Evolutionary conservation across 2,113 vertebrate genomes (phyloP), one percentile per base, ranked within the genome.

Genomic region (Axis porcinus): DNA sequence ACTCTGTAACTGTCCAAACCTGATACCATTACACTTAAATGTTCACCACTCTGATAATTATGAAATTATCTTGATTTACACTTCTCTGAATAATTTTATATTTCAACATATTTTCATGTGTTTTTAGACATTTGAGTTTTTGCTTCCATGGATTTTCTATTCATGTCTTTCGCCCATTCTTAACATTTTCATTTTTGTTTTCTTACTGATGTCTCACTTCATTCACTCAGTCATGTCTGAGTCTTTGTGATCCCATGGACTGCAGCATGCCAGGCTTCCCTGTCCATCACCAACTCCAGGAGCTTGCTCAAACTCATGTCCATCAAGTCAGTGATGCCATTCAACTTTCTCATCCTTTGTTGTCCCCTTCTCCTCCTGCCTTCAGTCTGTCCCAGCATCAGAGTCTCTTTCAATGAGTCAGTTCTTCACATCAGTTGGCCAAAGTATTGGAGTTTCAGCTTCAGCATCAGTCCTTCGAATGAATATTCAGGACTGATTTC

Each of bases 161-260:
- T 95, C 40, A 54, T 47, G 23, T 30, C 19, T 89, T 86, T 90
- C 62, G 27, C n/a, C 45, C 8, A 74, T 89, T 91, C n/a, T 76
- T 58, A 91, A 79, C 64, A 9, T 21, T 92, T 92, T 93, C 60
- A n/a, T 58, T 92, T 89, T 93, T 96, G 7, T 74, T 55, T 92
- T 67, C 30, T 92, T 47, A 62, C 28, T 52, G 6, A 50, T 74
- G 9, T 25, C 33, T 9, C n/a, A 70, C 19, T 12, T 70, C n/a
- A 70, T 36, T 70, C 67, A 70, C n/a, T 70, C n/a, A 36, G n/a
- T 70, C n/a, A 36, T 0, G 0, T 70, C 64, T n/a, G 19, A 70
- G n/a, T 70, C 67, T 36, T 70, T 70, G 67, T 70, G 67, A 70
- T n/a, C 36, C 67, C n/a, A 12, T 6, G 10, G n/a, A 70, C 67